Evolutionary conservation across 1,140 invertebrate genomes (phyloP).

Genomic region (Agrilus planipennis): DNA sequence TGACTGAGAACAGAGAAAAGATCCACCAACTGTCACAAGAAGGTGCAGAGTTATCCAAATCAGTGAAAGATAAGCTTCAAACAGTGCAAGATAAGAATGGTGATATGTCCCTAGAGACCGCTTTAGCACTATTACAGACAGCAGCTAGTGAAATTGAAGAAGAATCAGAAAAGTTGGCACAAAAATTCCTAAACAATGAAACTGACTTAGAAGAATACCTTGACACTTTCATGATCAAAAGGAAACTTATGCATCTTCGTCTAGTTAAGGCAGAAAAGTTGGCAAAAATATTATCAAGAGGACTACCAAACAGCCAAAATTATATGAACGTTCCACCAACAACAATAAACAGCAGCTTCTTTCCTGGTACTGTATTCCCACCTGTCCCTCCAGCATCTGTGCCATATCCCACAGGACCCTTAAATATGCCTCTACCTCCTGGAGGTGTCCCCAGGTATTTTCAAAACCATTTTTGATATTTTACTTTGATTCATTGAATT

Average conservation of each 20-base stretch:
- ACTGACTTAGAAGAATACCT: slow-evolving; percentile 67
- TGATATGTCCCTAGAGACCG: slow-evolving; percentile 63
- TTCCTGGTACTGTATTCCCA: slow-evolving; percentile 25
- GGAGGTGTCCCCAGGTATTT: slow-evolving; percentile 29
- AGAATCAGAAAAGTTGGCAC: slow-evolving; percentile 66
- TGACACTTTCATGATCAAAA: slow-evolving; percentile 56
- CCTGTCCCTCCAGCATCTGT: slow-evolving; percentile 31
- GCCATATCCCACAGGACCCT: slow-evolving; percentile 42
- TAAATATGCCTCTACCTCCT: slow-evolving; percentile 48
- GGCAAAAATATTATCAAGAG: slow-evolving; percentile 55
- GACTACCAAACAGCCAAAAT: slow-evolving; percentile 19
- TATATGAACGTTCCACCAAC: slow-evolving; percentile 30
- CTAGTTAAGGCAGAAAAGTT: slow-evolving; percentile 82
- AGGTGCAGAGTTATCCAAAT: slow-evolving; percentile 51
- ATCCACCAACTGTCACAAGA: slow-evolving; percentile 56
- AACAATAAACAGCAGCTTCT: slow-evolving; percentile 28
- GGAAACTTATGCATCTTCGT: slow-evolving; percentile 66
- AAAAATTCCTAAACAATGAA: slow-evolving; percentile 62
- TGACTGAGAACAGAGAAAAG: slow-evolving; percentile 57
- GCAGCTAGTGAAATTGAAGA: slow-evolving; percentile 79
- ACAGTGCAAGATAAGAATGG: slow-evolving; percentile 52
- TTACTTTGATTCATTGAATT: too few relatives aligned
- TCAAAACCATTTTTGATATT: slow-evolving; percentile 28
- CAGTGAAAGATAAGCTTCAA: slow-evolving; percentile 51
- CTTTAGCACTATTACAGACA: slow-evolving; percentile 70